phyloP scores from a whole-genome alignment of 2,888 invertebrate genomes.

The Stenodera caucasica region DNA sequence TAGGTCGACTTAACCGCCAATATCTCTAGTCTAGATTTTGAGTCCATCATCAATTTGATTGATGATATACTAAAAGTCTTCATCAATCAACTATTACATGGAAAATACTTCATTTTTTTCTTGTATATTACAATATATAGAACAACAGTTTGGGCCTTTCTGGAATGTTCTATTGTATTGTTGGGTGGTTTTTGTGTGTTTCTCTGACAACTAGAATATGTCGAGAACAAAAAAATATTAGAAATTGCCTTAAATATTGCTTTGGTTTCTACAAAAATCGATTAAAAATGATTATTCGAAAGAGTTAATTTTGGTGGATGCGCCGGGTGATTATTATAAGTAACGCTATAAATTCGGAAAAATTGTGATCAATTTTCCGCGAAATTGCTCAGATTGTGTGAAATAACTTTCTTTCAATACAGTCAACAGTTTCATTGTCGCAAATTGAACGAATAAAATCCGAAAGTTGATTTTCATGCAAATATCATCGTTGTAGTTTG shows the following conservation, averaged over 20 bases:
- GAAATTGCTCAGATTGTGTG: not conserved
- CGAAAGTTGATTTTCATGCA: not conserved
- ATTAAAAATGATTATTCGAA: too few species aligned
- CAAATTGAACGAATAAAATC: not conserved
- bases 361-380: not conserved
- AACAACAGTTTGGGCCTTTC: not conserved
- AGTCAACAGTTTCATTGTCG: not conserved
- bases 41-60: slow-evolving; percentile 19
- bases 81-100: slow-evolving; percentile 25
- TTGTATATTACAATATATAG: not conserved
- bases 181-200: too few species aligned
- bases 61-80: slow-evolving; percentile 29
- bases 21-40: slow-evolving; percentile 14
- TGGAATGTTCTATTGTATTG: not conserved
- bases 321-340: not conserved
- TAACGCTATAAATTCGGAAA: too few species aligned
- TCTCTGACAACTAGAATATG: too few species aligned
- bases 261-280: too few species aligned
- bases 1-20: not conserved
- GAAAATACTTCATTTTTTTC: slow-evolving; percentile 18
- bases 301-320: not conserved
- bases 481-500: too few species aligned
- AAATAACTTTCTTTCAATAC: not conserved
- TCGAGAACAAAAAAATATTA: too few species aligned
- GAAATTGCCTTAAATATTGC: too few species aligned